phyloP scores from a whole-genome alignment of 2,888 invertebrate genomes.

The Halocaridina rubra region DNA sequence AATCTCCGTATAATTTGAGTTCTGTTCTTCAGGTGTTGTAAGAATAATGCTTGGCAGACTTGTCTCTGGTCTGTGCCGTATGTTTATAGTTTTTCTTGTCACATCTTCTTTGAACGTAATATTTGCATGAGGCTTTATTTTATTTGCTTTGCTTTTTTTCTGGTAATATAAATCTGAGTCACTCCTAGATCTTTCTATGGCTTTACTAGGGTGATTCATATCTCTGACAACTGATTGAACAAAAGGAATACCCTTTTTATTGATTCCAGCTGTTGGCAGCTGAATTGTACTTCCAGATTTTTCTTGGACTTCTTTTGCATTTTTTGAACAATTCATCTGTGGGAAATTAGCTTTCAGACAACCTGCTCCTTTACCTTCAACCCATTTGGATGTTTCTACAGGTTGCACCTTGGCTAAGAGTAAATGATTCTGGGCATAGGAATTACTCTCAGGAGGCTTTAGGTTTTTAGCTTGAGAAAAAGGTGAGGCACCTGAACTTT shows the following conservation, averaged over 20 bases:
- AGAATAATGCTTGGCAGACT: not conserved
- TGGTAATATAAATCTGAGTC: not conserved
- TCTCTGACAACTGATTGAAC: too few relatives aligned
- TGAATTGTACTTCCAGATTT: not conserved
- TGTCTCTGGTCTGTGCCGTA: not conserved
- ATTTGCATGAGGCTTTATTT: not conserved
- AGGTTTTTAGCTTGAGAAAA: not conserved
- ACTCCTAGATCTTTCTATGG: not conserved
- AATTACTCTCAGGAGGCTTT: not conserved
- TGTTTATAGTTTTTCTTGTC: not conserved
- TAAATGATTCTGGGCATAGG: not conserved
- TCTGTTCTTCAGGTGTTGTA: not conserved
- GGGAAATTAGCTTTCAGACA: not conserved
- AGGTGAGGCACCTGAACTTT: not conserved
- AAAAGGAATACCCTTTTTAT: too few relatives aligned
- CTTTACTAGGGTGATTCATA: not conserved
- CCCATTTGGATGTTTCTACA: slow-evolving; percentile 7
- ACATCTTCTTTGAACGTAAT: not conserved
- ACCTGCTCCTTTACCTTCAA: slow-evolving; percentile 20
- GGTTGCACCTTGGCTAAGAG: not conserved
- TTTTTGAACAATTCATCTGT: not conserved
- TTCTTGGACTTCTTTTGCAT: not conserved
- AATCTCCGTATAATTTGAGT: not conserved
- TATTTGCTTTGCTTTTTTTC: not conserved
- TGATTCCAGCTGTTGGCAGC: too few relatives aligned